Percentiles rank a stretch among this genome's conserved stretches.
phyloP scores from a whole-genome alignment of 1,140 invertebrate species.

The Bombus polaris region DNA sequence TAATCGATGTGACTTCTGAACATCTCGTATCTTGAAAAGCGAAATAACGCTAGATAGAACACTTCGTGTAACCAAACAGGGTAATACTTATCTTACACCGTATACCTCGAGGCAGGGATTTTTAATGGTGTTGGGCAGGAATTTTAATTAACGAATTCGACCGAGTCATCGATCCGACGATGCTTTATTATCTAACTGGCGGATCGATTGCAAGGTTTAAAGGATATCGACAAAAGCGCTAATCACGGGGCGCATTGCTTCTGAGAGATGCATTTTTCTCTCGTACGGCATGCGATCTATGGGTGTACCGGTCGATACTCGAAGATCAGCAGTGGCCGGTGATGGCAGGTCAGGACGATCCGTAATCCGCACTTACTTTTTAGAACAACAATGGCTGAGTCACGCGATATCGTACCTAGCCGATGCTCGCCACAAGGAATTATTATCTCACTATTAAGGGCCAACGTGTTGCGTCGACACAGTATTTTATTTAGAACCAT shows the following conservation, averaged over 20 bases:
- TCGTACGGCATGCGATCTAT: neutral
- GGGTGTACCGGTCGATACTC: slow-evolving; percentile 7
- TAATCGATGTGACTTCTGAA: too few relatives aligned
- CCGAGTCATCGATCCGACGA: slow-evolving; percentile 42
- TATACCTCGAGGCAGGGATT: neutral
- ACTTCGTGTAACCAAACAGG: too few relatives aligned
- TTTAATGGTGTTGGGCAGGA: neutral
- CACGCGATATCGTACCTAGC: slow-evolving; percentile 61
- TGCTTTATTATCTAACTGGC: slow-evolving; percentile 35
- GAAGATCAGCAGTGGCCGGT: slow-evolving; percentile 52
- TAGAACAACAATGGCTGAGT: slow-evolving; percentile 66
- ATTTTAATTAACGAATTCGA: slow-evolving; percentile 57
- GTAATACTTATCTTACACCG: neutral
- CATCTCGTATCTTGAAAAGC: too few relatives aligned
- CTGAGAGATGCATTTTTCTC: slow-evolving; percentile 24
- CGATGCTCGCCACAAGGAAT: slow-evolving; percentile 30
- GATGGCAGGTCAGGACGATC: slow-evolving; percentile 50
- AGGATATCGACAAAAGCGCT: slow-evolving; percentile 29
- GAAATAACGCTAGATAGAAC: too few relatives aligned
- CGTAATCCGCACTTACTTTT: slow-evolving; percentile 43
- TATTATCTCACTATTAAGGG: slow-evolving; percentile 39
- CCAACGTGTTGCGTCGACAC: neutral
- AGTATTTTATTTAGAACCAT: neutral
- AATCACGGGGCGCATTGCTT: slow-evolving; percentile 33
- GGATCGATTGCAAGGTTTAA: slow-evolving; percentile 35